Base-by-base conservation (phyloP, 1,140 invertebrate genomes). In the Drosophila sp. region DNA sequence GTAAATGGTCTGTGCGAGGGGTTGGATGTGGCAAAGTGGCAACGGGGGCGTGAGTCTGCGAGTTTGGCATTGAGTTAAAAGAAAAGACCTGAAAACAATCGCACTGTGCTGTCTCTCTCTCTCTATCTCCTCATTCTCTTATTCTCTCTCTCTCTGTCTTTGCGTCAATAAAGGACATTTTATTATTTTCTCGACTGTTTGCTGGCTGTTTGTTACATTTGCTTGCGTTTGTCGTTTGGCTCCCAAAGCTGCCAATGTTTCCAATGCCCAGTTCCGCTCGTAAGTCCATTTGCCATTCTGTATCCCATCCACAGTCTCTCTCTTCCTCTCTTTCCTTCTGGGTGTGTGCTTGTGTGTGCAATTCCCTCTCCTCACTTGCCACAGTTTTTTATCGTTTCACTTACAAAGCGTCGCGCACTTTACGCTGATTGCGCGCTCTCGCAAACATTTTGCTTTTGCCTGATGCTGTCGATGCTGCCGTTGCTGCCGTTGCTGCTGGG, bases 351-450 rank as follows among this genome's bases (percentile, higher is more conserved):
- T 9, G 34, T 11, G 8, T 18, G 14, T 8, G n/a, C n/a, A n/a
- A n/a, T 51, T 18, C 50, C 27, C 9, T 11, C 8, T 36, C 14
- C 14, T 36, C 9, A 25, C 16, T n/a, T 40, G 11, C 3, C 25
- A 27, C 21, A 8, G 29, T 48, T 65, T 34, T 82, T 89, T 87
- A 82, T 89, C 83, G 82, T 82, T 81, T 82, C 79, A 83, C 79
- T 89, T 87, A 82, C 82, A 87, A 87, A 89, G 82, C 82, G 82
- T 77, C 78, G 82, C 83, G 76, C 79, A 87, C 83, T 87, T 87
- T 89, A 87, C 79, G 82, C 83, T 89, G 82, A 87, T 87, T 87
- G 82, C 82, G 78, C 76, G 83, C 76, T 87, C 83, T 70, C 38
- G 78, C 78, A 78, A 87, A 78, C 76, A 71, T 87, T 86, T 83